These are phyloP conservation scores for Leptopilina drosophilae DNA, from an alignment of 2,888 invertebrate genomes.

Conservation along the genomic window DNA sequence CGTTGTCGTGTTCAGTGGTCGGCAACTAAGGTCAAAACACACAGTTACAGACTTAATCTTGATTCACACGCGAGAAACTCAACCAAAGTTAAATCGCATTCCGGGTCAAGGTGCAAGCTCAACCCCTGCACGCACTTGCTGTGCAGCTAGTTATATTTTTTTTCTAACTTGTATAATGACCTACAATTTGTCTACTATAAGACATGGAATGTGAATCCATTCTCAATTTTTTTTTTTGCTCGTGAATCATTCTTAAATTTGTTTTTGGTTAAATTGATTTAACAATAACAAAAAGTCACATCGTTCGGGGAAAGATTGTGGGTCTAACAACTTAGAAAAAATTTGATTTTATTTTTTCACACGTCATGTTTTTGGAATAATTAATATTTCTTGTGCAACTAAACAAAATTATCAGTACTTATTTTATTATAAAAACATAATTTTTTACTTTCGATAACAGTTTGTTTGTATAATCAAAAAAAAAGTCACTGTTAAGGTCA, in stretches of 20 bases:
- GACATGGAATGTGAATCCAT: neutral
- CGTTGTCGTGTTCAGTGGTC: conserved; percentile 57
- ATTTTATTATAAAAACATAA: no score
- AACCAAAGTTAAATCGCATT: conserved; percentile 64
- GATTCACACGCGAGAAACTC: conserved; percentile 74
- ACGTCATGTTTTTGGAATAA: no score
- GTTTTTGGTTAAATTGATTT: neutral
- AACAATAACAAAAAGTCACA: no score
- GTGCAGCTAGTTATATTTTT: no score
- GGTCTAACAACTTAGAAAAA: no score
- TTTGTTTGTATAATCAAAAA: neutral
- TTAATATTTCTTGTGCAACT: no score
- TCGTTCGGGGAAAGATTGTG: no score
- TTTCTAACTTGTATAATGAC: conserved; percentile 18
- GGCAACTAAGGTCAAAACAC: conserved; percentile 70
- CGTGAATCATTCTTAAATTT: neutral
- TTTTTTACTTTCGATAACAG: neutral
- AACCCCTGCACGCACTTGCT: conserved; percentile 60
- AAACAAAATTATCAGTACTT: no score
- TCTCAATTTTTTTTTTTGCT: neutral
- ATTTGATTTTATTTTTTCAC: no score
- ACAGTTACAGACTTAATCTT: conserved; percentile 71
- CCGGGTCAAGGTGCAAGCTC: conserved; percentile 71
- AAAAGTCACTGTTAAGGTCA: conserved; percentile 1
- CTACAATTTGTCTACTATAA: conserved; percentile 31